Conservation (phyloP, 2,113 vertebrate genomes). For the Atractosteus spatula region DNA sequence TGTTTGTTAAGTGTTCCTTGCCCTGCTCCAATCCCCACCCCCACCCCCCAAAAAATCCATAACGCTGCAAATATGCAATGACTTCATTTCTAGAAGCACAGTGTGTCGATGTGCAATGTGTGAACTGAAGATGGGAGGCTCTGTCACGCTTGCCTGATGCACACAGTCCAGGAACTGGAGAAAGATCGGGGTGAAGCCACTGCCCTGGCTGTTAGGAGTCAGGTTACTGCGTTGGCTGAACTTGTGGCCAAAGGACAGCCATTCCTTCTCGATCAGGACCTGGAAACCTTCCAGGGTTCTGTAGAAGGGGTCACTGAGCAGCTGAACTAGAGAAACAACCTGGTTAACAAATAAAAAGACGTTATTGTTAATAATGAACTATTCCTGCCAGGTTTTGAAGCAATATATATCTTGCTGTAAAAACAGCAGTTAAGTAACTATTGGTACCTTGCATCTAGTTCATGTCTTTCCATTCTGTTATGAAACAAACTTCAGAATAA, state of each 20-base stretch:
- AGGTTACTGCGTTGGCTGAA: slow-evolving; percentile 91
- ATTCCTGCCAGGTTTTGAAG: too few species aligned
- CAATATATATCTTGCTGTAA: too few species aligned
- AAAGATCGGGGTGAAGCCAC: slow-evolving; percentile 89
- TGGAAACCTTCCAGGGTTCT: slow-evolving; percentile 93
- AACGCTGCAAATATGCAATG: neutral
- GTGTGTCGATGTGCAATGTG: neutral
- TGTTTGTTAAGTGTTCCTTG: too few species aligned
- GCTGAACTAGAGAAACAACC: slow-evolving; percentile 89
- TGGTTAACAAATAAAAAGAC: slow-evolving; percentile 45
- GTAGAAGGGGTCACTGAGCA: slow-evolving; percentile 94
- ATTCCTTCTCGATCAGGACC: slow-evolving; percentile 93
- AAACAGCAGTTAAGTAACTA: too few species aligned
- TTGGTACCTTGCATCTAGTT: too few species aligned
- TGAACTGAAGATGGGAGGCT: neutral
- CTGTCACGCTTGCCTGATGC: slow-evolving; percentile 79
- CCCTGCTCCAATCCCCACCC: too few species aligned
- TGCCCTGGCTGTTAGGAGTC: slow-evolving; percentile 85
- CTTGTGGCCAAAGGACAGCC: slow-evolving; percentile 96
- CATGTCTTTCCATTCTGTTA: too few species aligned
- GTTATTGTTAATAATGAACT: too few species aligned
- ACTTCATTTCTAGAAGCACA: neutral
- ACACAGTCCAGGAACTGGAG: slow-evolving; percentile 96
- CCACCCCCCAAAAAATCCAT: neutral
- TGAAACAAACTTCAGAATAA: too few species aligned